Percentiles rank a stretch among this genome's conserved stretches.
These are phyloP conservation scores for Lamprotornis superbus DNA, from an alignment of 2,113 vertebrate species.

Conservation along the genomic window DNA sequence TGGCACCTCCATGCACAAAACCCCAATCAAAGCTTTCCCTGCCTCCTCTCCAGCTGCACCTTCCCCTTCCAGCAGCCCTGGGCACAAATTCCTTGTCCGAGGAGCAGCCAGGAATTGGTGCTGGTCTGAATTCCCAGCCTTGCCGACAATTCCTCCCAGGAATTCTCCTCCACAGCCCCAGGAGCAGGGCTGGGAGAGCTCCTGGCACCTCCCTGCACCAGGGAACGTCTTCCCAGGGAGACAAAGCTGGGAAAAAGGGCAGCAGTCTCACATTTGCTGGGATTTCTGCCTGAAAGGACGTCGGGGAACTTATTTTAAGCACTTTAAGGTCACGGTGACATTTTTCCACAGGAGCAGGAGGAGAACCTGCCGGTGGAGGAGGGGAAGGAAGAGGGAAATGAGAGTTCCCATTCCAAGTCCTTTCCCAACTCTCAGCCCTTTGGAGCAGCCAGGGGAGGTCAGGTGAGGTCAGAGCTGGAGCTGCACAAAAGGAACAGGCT, in stretches of 20 bases:
- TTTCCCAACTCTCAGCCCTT: background rate
- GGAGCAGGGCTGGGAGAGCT: accelerated
- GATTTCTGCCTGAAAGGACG: background rate
- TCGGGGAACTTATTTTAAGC: conserved; percentile 32
- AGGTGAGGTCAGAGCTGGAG: background rate
- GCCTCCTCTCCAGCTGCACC: background rate
- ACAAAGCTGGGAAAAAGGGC: background rate
- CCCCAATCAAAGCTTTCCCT: accelerated
- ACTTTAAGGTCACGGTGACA: conserved; percentile 52
- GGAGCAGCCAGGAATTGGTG: background rate
- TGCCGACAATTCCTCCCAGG: background rate
- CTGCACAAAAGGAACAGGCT: background rate
- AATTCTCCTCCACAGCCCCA: background rate
- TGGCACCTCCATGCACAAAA: background rate
- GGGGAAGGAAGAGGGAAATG: conserved; percentile 64
- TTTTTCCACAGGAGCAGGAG: conserved; percentile 46
- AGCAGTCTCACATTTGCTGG: background rate
- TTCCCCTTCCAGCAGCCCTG: background rate
- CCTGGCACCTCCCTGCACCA: background rate
- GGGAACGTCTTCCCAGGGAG: background rate
- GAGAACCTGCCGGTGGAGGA: conserved; percentile 50
- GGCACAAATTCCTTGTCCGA: accelerated
- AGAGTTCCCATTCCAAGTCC: background rate
- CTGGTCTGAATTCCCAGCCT: background rate
- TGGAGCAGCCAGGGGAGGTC: conserved; percentile 13